Percentiles rank a stretch among this genome's conserved stretches.
Evolutionary conservation across 2,888 invertebrate genomes (phyloP).

Genomic region (Brenthis ino): DNA sequence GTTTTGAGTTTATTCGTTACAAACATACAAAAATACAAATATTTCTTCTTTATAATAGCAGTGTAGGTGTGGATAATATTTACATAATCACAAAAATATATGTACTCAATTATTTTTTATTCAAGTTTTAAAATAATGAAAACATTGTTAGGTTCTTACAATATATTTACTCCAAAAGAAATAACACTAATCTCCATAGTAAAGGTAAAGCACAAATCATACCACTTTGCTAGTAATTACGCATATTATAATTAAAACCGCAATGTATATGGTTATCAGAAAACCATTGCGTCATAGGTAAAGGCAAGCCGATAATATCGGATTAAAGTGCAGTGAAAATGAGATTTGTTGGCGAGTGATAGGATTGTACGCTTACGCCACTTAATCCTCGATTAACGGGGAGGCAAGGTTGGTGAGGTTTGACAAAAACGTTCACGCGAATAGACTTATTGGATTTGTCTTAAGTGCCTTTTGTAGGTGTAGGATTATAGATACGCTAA

Average conservation of each 20-base stretch:
- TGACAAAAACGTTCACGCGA: conserved; percentile 52
- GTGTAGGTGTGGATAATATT: too few relatives aligned
- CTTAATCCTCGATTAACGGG: conserved; percentile 70
- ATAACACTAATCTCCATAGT: too few relatives aligned
- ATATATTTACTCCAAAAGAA: background rate
- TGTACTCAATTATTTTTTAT: too few relatives aligned
- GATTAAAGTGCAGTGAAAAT: conserved; percentile 77
- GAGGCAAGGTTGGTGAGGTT: conserved; percentile 49
- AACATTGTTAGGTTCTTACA: background rate
- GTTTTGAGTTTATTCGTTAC: too few relatives aligned
- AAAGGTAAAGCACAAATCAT: too few relatives aligned
- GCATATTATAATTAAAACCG: background rate
- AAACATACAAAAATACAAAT: too few relatives aligned
- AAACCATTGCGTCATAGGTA: conserved; percentile 41
- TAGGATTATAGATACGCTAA: conserved; percentile 3
- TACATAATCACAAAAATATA: too few relatives aligned
- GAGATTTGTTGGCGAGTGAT: conserved; percentile 75
- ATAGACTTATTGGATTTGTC: conserved; percentile 54
- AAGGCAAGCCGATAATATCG: conserved; percentile 53
- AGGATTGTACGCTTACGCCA: conserved; percentile 72
- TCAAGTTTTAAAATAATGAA: too few relatives aligned
- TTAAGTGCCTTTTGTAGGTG: conserved; percentile 27
- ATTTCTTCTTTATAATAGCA: too few relatives aligned
- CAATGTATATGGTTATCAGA: conserved; percentile 36
- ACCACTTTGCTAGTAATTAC: too few relatives aligned